These are phyloP conservation scores for Sisyra terminalis DNA, from an alignment of 2,888 invertebrate species.

Conservation along the genomic window DNA sequence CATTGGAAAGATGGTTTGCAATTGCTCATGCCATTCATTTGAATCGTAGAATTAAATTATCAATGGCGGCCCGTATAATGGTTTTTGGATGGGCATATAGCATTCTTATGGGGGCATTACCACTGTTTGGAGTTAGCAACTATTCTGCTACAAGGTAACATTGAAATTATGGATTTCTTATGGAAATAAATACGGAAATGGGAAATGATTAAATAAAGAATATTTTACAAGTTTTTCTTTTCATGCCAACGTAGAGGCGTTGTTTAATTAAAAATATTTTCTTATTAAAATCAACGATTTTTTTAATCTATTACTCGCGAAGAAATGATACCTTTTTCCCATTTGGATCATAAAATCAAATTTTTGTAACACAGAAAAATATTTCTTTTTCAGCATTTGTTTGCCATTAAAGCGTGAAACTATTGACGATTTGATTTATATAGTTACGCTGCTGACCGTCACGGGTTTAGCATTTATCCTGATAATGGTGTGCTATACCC, in stretches of 20 bases:
- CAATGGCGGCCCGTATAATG: constrained; percentile 60
- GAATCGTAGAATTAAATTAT: constrained; percentile 59
- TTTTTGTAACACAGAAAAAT: constrained; percentile 2
- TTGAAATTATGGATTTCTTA: neutral
- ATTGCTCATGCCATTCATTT: constrained; percentile 71
- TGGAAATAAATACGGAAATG: no score
- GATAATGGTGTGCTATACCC: constrained; percentile 71
- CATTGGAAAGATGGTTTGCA: constrained; percentile 71
- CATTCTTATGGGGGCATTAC: constrained; percentile 57
- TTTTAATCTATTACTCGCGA: no score
- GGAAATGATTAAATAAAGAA: no score
- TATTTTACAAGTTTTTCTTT: no score
- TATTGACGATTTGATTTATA: constrained; percentile 51
- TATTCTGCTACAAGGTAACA: constrained; percentile 66
- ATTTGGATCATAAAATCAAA: no score
- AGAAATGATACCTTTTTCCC: no score
- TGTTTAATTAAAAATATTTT: no score
- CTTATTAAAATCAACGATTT: no score
- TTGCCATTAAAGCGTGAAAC: constrained; percentile 69
- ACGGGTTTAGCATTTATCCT: constrained; percentile 69
- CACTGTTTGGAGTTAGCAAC: constrained; percentile 68
- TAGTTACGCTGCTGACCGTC: constrained; percentile 54
- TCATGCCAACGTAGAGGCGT: no score
- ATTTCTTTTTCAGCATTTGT: constrained; percentile 47
- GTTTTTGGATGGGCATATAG: constrained; percentile 65